Base-by-base conservation (phyloP, 2,797 vertebrate genomes). In the Syndactyla subalaris region DNA sequence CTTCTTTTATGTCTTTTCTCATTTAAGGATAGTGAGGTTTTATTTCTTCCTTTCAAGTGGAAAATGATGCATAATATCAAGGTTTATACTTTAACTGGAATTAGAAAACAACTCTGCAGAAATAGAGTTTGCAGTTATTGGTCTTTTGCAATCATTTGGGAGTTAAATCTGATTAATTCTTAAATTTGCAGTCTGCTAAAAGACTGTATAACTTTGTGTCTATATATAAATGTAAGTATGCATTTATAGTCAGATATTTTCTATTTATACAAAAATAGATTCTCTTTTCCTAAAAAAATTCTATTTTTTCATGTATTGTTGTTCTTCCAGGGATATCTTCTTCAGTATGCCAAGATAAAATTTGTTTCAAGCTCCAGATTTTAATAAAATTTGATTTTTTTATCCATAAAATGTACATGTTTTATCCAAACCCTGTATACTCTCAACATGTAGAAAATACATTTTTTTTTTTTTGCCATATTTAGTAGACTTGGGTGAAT, bases 331-430 rank as follows among this genome's bases (percentile, higher is more conserved):
- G 10, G 6, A 72, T 49, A 20, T 66, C 8, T 43, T 55, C 12
- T 30, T 34, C 52, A 78, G 14, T n/a, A 71, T 71, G 4, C 12
- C 36, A 61, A 41, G 5, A 1, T 38, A 24, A 86, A 72, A 30
- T 54, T 54, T 65, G 2, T 61, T 92, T 61, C 46, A 65, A 75
- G 21, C 23, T 27, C 48, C 3, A 15, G 0, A 38, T 49, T 59
- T 65, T 48, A 38, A 48, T 39, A 54, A 70, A 54, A 65, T 43
- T 19, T 48, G 10, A 36, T 45, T 29, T 29, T 48, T 12, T 24
- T 0, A 0, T 41, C 12, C 41, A 26, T 16, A 45, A 67, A 80
- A 39, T 45, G 5, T 1, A 2, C 18, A 2, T 2, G 2, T n/a
- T 75, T 71, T 75, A 48, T 48, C 21, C 18, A 59, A 65, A 88